phyloP scores from a whole-genome alignment of 2,113 vertebrate species.

The Melanocharis versteri region DNA sequence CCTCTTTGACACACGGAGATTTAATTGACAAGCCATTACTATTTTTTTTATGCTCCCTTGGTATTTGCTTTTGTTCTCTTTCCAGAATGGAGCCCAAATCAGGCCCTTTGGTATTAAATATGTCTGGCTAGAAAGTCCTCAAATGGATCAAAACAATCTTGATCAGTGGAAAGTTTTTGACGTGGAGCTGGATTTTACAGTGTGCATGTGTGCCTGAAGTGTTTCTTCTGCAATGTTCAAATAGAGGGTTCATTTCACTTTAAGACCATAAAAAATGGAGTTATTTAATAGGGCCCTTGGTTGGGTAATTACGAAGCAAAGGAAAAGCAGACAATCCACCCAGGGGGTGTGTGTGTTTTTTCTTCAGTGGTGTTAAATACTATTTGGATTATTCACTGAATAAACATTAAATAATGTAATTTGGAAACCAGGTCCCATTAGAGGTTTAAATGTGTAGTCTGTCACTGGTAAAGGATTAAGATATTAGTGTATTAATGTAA shows the following conservation, averaged over 20 bases:
- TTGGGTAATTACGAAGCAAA: slow-evolving; percentile 59
- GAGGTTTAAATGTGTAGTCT: slow-evolving; percentile 67
- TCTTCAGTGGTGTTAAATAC: slow-evolving; percentile 71
- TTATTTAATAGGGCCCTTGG: slow-evolving; percentile 66
- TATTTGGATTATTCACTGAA: slow-evolving; percentile 75
- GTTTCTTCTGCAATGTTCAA: slow-evolving; percentile 29
- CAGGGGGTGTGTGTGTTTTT: slow-evolving; percentile 33
- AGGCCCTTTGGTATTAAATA: neutral
- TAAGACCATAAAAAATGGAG: slow-evolving; percentile 52
- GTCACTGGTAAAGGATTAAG: slow-evolving; percentile 72
- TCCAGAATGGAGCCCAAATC: neutral
- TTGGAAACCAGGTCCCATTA: slow-evolving; percentile 73
- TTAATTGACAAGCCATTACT: neutral
- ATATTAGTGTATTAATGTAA: slow-evolving; percentile 74
- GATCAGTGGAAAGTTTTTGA: slow-evolving; percentile 34
- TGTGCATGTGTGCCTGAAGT: neutral
- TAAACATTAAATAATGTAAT: slow-evolving; percentile 82
- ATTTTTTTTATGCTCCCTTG: neutral
- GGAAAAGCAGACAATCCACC: slow-evolving; percentile 60
- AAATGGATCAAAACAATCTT: neutral
- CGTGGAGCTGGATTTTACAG: neutral
- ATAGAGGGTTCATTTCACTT: slow-evolving; percentile 48
- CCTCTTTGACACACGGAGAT: neutral
- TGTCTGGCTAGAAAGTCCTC: neutral
- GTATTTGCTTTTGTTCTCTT: neutral